A percentile compares a stretch with the other conserved stretches of the same genome.
phyloP scores from a whole-genome alignment of 2,113 vertebrate species.

The Turdus rufiventris region DNA sequence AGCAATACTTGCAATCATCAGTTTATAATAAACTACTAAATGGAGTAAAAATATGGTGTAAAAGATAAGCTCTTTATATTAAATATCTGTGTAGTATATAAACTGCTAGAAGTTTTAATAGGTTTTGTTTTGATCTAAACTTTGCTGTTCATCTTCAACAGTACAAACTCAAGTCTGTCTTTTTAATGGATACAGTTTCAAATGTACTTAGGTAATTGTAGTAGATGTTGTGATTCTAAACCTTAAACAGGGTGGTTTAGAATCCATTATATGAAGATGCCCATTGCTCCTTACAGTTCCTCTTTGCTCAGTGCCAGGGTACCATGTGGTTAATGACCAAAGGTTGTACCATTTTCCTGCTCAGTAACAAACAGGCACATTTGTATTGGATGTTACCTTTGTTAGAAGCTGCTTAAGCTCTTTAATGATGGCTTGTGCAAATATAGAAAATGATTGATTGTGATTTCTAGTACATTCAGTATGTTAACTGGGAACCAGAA shows the following conservation, averaged over 20 bases:
- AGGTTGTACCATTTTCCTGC: background rate
- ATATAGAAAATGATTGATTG: conserved; percentile 11
- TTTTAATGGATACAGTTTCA: background rate
- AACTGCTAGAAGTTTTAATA: background rate
- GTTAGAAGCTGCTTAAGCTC: background rate
- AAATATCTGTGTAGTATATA: background rate
- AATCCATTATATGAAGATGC: background rate
- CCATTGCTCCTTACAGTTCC: background rate
- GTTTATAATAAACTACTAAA: background rate
- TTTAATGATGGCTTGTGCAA: conserved; percentile 1
- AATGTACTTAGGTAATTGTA: background rate
- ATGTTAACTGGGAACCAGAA: conserved; percentile 3
- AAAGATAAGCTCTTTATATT: background rate
- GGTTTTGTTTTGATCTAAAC: background rate
- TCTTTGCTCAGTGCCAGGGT: background rate
- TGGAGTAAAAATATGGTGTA: background rate
- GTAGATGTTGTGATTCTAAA: background rate
- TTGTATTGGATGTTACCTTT: background rate
- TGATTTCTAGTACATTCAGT: conserved; percentile 18
- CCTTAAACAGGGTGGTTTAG: background rate
- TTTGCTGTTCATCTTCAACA: background rate
- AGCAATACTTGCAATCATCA: background rate
- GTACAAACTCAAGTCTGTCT: background rate
- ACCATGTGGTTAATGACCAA: background rate
- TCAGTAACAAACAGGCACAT: background rate